Percentiles rank a stretch among this genome's conserved stretches.
These are phyloP conservation scores for Odontocolon sp. DNA, from an alignment of 2,888 invertebrate genomes.

Conservation along the genomic window DNA sequence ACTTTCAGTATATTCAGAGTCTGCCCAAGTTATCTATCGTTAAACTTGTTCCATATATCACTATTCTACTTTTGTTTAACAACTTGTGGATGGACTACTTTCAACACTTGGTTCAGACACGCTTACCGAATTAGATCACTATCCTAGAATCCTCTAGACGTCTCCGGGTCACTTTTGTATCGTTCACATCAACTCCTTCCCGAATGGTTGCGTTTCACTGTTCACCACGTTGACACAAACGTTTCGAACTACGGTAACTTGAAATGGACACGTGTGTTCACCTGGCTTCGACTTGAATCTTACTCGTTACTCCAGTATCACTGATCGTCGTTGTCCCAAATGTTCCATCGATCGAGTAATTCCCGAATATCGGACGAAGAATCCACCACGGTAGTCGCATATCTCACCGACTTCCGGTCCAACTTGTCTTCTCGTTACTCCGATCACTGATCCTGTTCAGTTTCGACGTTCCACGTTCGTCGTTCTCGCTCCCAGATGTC, in stretches of 20 bases:
- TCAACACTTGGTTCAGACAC: constrained; percentile 34
- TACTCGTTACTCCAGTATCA: constrained; percentile 12
- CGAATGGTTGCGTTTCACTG: neutral
- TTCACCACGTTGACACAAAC: neutral
- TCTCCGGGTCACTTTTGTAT: too few species aligned
- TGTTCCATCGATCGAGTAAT: constrained; percentile 5
- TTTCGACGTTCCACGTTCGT: neutral
- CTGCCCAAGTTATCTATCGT: neutral
- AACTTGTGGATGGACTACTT: constrained; percentile 36
- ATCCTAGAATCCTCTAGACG: constrained; percentile 20
- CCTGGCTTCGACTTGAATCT: constrained; percentile 19
- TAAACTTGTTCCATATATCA: neutral
- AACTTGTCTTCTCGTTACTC: neutral
- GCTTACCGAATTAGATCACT: neutral
- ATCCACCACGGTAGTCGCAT: constrained; percentile 44
- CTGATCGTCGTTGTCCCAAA: constrained; percentile 12
- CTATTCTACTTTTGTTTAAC: constrained; percentile 3
- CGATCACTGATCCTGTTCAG: neutral
- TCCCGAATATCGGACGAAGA: constrained; percentile 4
- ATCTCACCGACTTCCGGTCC: constrained; percentile 32
- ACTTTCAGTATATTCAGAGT: constrained; percentile 13
- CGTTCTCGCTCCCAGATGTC: constrained; percentile 3
- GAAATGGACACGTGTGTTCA: constrained; percentile 3
- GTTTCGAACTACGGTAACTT: neutral
- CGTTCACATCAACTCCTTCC: too few species aligned